These are phyloP conservation scores for Aphidius colemani DNA, from an alignment of 2,888 invertebrate species.

Conservation along the genomic window DNA sequence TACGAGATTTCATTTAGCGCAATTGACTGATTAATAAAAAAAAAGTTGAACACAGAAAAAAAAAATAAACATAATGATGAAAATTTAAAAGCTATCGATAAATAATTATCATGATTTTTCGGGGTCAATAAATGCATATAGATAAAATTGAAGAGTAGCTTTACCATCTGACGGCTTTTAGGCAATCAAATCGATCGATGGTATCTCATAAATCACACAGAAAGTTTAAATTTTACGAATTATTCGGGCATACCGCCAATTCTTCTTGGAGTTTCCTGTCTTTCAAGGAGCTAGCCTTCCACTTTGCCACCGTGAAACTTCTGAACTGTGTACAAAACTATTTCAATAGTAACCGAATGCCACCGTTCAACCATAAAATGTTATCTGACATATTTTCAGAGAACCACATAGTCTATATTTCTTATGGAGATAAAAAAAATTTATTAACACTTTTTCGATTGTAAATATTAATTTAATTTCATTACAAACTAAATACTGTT, in stretches of 20 bases:
- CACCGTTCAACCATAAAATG: slow-evolving; percentile 20
- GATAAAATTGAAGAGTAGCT: slow-evolving; percentile 6
- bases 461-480: background rate
- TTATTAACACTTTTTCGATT: background rate
- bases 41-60: no score
- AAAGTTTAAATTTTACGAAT: slow-evolving; percentile 31
- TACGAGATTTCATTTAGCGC: no score
- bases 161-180: no score
- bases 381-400: slow-evolving; percentile 6
- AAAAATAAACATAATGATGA: no score
- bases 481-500: slow-evolving; percentile 4
- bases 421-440: no score
- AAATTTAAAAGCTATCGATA: background rate
- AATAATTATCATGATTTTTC: slow-evolving; percentile 1
- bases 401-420: no score
- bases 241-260: slow-evolving; percentile 39
- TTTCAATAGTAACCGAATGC: slow-evolving; percentile 40
- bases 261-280: slow-evolving; percentile 31
- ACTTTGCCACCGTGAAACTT: slow-evolving; percentile 31
- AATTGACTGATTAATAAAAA: no score
- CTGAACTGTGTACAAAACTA: slow-evolving; percentile 38
- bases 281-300: slow-evolving; percentile 36
- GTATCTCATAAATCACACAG: slow-evolving; percentile 30
- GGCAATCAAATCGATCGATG: slow-evolving; percentile 30
- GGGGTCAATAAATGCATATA: slow-evolving; percentile 3